Conservation (phyloP, 2,113 vertebrate genomes). For the Gnathonemus longibarbis region DNA sequence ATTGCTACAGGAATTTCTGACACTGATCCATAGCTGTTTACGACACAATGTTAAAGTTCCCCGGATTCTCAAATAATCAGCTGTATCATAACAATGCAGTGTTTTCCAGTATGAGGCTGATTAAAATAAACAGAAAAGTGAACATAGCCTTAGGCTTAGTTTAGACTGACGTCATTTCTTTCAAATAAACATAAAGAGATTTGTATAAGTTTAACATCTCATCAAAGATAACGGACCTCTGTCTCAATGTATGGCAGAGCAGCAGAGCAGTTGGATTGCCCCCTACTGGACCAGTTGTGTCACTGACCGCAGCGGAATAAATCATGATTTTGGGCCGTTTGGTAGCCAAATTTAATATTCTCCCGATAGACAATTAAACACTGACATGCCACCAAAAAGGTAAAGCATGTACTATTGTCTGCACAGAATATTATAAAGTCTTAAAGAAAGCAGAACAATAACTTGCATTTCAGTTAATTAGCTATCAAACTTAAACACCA, state of each 20-base stretch:
- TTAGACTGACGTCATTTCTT: background rate
- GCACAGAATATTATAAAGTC: background rate
- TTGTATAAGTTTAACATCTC: background rate
- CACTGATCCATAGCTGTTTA: background rate
- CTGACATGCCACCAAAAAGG: background rate
- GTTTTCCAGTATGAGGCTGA: background rate
- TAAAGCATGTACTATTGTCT: background rate
- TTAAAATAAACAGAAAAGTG: background rate
- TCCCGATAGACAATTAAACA: background rate
- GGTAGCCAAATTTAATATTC: background rate
- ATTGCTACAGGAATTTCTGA: background rate
- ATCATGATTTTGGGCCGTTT: background rate
- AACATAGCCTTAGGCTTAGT: background rate
- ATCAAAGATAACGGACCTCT: background rate
- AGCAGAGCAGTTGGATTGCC: background rate
- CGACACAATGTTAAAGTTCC: background rate
- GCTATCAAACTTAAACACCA: background rate
- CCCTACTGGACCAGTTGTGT: background rate
- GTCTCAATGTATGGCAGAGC: background rate
- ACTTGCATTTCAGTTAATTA: conserved; percentile 5
- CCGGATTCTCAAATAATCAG: background rate
- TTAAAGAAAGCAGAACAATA: background rate
- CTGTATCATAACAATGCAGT: background rate
- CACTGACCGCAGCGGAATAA: background rate
- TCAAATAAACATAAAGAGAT: background rate